Conservation (phyloP, 2,797 vertebrate species). For the Pangasius mekongensis region DNA sequence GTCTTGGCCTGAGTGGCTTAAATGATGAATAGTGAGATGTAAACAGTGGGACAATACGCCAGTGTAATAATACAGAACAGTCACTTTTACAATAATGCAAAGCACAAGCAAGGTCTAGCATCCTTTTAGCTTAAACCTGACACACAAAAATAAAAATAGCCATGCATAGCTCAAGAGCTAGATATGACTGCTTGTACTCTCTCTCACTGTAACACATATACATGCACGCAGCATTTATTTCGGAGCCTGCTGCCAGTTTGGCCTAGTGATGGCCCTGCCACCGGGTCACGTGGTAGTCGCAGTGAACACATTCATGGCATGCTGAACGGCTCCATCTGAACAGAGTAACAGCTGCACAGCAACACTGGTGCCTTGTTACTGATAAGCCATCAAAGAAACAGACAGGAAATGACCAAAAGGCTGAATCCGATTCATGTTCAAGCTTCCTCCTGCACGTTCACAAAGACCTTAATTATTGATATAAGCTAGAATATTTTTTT, state of each 20-base stretch:
- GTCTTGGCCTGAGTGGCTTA: background rate
- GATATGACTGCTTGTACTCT: slow-evolving; percentile 22
- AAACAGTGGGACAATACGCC: slow-evolving; percentile 20
- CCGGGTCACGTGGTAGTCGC: slow-evolving; percentile 46
- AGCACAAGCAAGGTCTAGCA: background rate
- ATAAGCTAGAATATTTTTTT: background rate
- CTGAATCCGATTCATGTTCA: background rate
- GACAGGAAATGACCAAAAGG: slow-evolving; percentile 51
- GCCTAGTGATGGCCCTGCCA: slow-evolving; percentile 33
- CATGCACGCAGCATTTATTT: slow-evolving; percentile 29
- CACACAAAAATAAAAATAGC: slow-evolving; percentile 38
- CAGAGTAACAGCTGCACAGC: slow-evolving; percentile 43
- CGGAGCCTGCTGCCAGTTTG: slow-evolving; percentile 50
- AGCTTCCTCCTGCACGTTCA: background rate
- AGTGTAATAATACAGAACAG: background rate
- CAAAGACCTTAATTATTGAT: background rate
- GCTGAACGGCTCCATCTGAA: slow-evolving; percentile 41
- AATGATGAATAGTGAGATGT: slow-evolving; percentile 15
- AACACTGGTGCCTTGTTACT: slow-evolving; percentile 39
- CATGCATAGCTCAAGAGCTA: slow-evolving; percentile 37
- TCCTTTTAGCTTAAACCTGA: background rate
- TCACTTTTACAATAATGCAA: background rate
- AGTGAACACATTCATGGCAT: slow-evolving; percentile 40
- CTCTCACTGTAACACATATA: slow-evolving; percentile 26
- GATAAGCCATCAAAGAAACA: slow-evolving; percentile 26